Evolutionary conservation across 2,113 vertebrate species (phyloP).

Genomic region (Microcebus tavaratra): DNA sequence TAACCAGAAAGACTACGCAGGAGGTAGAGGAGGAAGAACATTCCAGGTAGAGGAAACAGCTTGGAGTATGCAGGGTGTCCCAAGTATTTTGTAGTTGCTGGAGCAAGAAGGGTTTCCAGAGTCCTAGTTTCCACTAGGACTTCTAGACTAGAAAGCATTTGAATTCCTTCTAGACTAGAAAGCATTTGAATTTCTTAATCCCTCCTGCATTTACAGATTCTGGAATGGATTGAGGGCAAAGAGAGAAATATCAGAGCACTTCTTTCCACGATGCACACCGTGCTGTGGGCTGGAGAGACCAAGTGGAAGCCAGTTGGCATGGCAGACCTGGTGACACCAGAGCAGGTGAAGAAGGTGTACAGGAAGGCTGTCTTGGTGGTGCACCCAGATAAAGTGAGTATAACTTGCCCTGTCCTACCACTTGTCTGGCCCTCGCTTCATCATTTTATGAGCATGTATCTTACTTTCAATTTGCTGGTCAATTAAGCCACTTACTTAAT

Average conservation of each 20-base stretch:
- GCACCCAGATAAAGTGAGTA: slow-evolving; percentile 97
- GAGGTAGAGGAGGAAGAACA: not conserved
- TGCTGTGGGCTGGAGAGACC: slow-evolving; percentile 97
- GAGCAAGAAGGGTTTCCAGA: not conserved
- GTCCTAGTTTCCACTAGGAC: not conserved
- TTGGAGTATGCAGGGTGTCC: not conserved
- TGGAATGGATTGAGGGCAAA: slow-evolving; percentile 99
- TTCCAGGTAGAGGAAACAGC: not conserved
- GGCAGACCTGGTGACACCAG: slow-evolving; percentile 98
- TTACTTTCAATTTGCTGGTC: not conserved
- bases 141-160: not conserved
- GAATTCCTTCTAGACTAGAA: not conserved
- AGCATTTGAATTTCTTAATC: not conserved
- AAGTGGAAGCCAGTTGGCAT: slow-evolving; percentile 98
- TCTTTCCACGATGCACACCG: slow-evolving; percentile 98
- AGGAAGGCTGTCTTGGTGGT: slow-evolving; percentile 96
- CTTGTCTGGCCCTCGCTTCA: not conserved
- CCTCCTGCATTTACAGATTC: slow-evolving; percentile 86
- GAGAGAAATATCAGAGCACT: slow-evolving; percentile 98
- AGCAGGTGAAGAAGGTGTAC: slow-evolving; percentile 99
- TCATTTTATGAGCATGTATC: not conserved
- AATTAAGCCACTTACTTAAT: not conserved
- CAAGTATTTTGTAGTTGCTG: not conserved
- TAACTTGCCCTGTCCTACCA: fast-evolving
- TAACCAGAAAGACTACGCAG: not conserved